Conservation (phyloP, 2,888 invertebrate species). For the Pomacea canaliculata region DNA sequence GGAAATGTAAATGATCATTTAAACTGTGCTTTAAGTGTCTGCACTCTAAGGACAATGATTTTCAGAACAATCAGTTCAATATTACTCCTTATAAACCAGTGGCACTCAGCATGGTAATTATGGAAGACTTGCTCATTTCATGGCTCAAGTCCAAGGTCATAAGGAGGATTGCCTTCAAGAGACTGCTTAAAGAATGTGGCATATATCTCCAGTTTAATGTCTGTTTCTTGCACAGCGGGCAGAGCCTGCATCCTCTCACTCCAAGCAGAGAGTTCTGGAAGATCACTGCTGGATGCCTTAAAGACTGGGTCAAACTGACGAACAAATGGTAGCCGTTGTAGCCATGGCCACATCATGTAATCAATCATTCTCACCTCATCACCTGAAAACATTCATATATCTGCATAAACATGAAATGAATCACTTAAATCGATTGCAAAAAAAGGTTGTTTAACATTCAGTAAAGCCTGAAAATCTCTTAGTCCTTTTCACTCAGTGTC, state of each 20-base stretch:
- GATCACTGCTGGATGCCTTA: conserved; percentile 28
- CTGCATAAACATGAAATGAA: background rate
- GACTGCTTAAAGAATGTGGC: conserved; percentile 34
- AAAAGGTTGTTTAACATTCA: no score
- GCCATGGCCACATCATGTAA: conserved; percentile 59
- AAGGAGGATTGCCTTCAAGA: conserved; percentile 35
- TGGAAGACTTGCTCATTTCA: background rate
- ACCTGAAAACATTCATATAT: conserved; percentile 32
- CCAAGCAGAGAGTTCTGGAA: conserved; percentile 44
- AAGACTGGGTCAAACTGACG: conserved; percentile 15
- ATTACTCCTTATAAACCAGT: no score
- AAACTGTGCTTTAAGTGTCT: no score
- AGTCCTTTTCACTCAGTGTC: no score
- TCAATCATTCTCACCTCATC: conserved; percentile 44
- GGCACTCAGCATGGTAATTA: no score
- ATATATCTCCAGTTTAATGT: conserved; percentile 30
- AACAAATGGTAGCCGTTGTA: conserved; percentile 46
- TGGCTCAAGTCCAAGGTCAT: conserved; percentile 41
- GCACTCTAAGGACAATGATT: no score
- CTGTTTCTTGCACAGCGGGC: conserved; percentile 46
- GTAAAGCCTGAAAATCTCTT: no score
- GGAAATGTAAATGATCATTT: no score
- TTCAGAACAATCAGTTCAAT: no score
- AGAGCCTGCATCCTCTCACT: conserved; percentile 42
- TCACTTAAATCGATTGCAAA: no score